Evolutionary conservation across 2,113 vertebrate genomes (phyloP).

Genomic region (Charina bottae): DNA sequence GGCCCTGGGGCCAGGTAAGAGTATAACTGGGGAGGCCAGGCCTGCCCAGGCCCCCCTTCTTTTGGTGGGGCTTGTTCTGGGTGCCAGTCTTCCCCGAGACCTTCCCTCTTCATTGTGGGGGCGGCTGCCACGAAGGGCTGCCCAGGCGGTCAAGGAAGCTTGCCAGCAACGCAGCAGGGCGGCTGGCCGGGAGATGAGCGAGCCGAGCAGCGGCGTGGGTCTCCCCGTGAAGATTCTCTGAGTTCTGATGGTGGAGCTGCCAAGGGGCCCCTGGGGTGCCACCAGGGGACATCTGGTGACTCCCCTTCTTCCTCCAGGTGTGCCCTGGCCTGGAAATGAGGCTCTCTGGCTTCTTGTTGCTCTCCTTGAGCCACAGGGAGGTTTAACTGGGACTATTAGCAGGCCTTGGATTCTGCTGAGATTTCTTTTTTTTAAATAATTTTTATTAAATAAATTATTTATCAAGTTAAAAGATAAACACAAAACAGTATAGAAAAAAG

Average conservation of each 20-base stretch:
- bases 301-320: not conserved
- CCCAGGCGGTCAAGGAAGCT: not conserved
- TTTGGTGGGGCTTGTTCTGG: not conserved
- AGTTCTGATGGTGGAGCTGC: not conserved
- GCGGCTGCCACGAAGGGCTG: not conserved
- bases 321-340: not conserved
- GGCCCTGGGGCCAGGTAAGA: not conserved
- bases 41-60: not conserved
- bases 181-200: not conserved
- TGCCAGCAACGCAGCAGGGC: not conserved
- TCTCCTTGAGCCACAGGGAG: too few species aligned
- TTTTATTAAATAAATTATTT: not conserved
- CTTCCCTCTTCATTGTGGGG: too few species aligned
- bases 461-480: not conserved
- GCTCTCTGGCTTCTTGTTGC: too few species aligned
- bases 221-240: not conserved
- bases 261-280: not conserved
- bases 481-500: not conserved
- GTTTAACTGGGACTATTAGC: not conserved
- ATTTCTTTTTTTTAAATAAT: not conserved
- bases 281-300: too few species aligned
- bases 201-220: not conserved
- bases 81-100: not conserved
- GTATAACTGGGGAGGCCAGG: not conserved
- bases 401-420: not conserved